Evolutionary conservation across 2,113 vertebrate genomes (phyloP), one percentile per base, ranked within the genome.

Genomic region (Coracopsis vasa): DNA sequence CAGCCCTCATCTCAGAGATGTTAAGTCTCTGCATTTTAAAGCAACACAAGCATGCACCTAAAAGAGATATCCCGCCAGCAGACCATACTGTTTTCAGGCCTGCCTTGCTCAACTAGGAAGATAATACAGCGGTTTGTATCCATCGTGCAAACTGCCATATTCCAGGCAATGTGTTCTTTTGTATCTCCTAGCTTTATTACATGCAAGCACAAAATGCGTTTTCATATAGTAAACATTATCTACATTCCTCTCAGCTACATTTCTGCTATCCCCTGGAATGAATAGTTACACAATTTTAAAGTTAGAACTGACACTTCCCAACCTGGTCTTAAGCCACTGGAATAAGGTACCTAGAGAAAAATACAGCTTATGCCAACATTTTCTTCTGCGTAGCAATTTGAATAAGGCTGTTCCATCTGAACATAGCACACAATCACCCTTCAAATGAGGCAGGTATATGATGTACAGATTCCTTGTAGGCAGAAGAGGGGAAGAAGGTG

Each of bases 381-480:
- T 86, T 70, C 25, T 65, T 21, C 42, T 45, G 6, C 4, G 24
- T 60, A 80, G 39, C 11, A 60, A 53, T 16, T 23, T 84, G 45
- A 67, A 62, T 47, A 48, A 82, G n/a, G 42, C 7, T 11, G 66
- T 66, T 88, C 77, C 37, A 70, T 70, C 45, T 70, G 42, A 90
- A 66, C 7, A 60, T 33, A 66, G 58, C 37, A 90, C 10, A 33
- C 3, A 58, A 20, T 31, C 39, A 71, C 11, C 29, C n/a, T 37
- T 62, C n/a, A 78, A 35, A 61, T 28, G 71, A 74, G 7, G 33
- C 20, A 58, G 25, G 18, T 88, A 41, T 41, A 62, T 80, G 16
- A 19, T 78, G 24, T 39, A 67, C 88, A 96, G 80, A 93, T 81
- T 94, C 88, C 93, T 77, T 88, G 95, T 92, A 91, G 94, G 95